A percentile compares a stretch with the other conserved stretches of the same genome.
Conservation (phyloP, 2,113 vertebrate genomes). For the Gobiocypris rarus region DNA sequence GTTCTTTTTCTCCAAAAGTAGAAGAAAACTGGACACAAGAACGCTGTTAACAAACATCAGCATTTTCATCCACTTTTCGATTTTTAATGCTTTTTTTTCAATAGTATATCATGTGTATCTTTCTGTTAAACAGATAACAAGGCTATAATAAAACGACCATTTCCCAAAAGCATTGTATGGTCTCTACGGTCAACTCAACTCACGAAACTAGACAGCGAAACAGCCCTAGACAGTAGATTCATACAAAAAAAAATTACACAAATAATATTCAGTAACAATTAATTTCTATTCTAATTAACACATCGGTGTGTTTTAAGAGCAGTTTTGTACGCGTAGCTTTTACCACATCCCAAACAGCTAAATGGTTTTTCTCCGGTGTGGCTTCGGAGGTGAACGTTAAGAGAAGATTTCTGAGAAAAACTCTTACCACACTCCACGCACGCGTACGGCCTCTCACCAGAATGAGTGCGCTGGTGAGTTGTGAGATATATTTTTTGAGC, state of each 20-base stretch:
- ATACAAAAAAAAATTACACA: not conserved
- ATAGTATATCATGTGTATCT: not conserved
- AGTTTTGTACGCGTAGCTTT: constrained; percentile 78
- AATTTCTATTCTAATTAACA: constrained; percentile 3
- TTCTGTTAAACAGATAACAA: not conserved
- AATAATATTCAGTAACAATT: not conserved
- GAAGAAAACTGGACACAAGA: not conserved
- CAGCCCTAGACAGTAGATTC: not conserved
- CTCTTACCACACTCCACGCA: constrained; percentile 76
- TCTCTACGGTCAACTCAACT: too few relatives aligned
- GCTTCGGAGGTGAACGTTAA: constrained; percentile 77
- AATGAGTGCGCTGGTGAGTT: constrained; percentile 80
- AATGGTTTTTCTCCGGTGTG: constrained; percentile 79
- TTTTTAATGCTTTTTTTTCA: not conserved
- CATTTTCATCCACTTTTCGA: not conserved
- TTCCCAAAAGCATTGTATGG: too few relatives aligned
- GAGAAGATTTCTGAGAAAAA: constrained; percentile 81
- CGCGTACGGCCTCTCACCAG: constrained; percentile 75
- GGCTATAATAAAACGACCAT: not conserved
- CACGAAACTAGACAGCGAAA: too few relatives aligned
- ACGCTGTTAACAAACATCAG: not conserved
- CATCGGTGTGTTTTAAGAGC: constrained; percentile 77
- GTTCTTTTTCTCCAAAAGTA: not conserved
- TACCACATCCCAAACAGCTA: constrained; percentile 79
- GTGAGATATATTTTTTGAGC: constrained; percentile 79